Evolutionary conservation across 2,113 vertebrate genomes (phyloP), one percentile per base, ranked within the genome.

Genomic region (Thamnaconus septentrionalis): DNA sequence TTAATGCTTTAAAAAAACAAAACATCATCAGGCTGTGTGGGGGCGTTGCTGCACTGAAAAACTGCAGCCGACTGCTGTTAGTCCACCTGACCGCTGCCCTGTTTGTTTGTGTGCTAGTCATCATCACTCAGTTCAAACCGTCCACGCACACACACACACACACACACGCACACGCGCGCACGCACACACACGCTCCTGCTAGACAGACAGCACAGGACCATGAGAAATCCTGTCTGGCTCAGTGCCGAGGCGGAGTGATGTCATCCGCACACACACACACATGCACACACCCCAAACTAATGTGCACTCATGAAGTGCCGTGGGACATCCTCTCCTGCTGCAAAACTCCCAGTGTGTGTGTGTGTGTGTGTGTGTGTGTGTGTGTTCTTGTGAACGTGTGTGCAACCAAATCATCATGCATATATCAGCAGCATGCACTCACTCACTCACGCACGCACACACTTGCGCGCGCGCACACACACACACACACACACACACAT

Each of bases 81-180:
- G 67, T 59, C 6, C 7, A 59, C 60, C 55, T 86, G 76, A 61
- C 11, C 8, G 18, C 72, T 64, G 18, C 68, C 58, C 3, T 5
- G 9, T 80, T 81, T 75, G 64, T 80, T 75, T 82, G 75, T 76
- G 69, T 50, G 63, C 82, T 79, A 81, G 75, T 86, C 86, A 86
- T 78, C 68, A 44, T 39, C n/a, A 66, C 62, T 75, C 71, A 54
- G 66, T 73, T 79, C 75, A 76, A 60, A 84, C 8, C 41, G 49
- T 61, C 64, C 80, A 80, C 63, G 47, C 61, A 65, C 80, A 71
- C 71, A 7, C 41, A 41, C 51, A 31, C 18, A 31, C 18, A 31
- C 18, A 31, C 18, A 31, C 18, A 31, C 18, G 2, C 18, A 31
- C 18, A 31, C 18, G 2, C 18, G 2, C 18, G 2, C 18, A 31